Percentiles rank a stretch among this genome's conserved stretches.
These are phyloP conservation scores for Lindbergichthys nudifrons DNA, from an alignment of 2,797 vertebrate genomes.

Conservation along the genomic window DNA sequence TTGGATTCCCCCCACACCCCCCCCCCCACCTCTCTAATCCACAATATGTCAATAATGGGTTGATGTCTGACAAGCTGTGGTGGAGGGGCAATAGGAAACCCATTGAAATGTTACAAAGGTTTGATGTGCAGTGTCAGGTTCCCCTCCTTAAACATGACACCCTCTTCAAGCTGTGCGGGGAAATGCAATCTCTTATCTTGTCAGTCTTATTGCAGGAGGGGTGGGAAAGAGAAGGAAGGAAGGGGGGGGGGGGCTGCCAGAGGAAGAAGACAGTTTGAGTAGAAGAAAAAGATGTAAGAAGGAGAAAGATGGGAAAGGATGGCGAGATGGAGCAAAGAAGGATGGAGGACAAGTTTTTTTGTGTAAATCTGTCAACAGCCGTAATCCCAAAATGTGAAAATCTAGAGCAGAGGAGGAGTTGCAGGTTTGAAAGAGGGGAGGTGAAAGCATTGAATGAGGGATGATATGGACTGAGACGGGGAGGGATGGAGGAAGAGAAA, in stretches of 20 bases:
- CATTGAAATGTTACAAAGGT: slow-evolving; percentile 78
- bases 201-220: slow-evolving; percentile 66
- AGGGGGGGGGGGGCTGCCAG: background rate
- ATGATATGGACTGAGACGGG: slow-evolving; percentile 31
- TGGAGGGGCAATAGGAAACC: slow-evolving; percentile 64
- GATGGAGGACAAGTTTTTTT: slow-evolving; percentile 20
- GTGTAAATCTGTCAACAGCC: slow-evolving; percentile 57
- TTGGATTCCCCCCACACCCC: slow-evolving; percentile 19
- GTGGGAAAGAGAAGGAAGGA: background rate
- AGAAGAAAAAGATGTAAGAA: slow-evolving; percentile 14
- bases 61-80: slow-evolving; percentile 75
- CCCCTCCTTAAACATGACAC: slow-evolving; percentile 72
- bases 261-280: slow-evolving; percentile 17
- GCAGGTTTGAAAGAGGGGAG: slow-evolving; percentile 19
- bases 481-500: slow-evolving; percentile 17
- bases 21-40: slow-evolving; percentile 66
- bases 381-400: slow-evolving; percentile 36
- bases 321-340: slow-evolving; percentile 39
- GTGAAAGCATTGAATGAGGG: slow-evolving; percentile 33
- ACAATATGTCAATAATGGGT: slow-evolving; percentile 77
- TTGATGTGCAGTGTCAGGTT: slow-evolving; percentile 74
- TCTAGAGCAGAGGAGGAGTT: slow-evolving; percentile 24
- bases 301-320: slow-evolving; percentile 14
- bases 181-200: slow-evolving; percentile 81
- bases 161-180: slow-evolving; percentile 61